These are phyloP conservation scores for Zophobas atratus DNA, from an alignment of 1,140 invertebrate species.

Conservation along the genomic window DNA sequence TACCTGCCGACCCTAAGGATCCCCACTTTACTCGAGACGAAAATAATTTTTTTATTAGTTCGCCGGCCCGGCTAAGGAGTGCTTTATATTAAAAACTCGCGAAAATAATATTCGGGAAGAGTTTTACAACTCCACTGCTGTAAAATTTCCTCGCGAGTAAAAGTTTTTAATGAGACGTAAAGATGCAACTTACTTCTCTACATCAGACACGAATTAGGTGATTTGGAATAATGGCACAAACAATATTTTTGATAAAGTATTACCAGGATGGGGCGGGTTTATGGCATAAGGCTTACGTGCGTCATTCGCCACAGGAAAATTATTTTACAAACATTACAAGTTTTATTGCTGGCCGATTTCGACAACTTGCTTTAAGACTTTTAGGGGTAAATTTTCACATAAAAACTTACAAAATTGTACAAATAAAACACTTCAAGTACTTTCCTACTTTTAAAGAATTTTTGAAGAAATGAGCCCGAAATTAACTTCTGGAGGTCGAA, in stretches of 20 bases:
- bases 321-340: no score
- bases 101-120: conserved; percentile 22
- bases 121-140: conserved; percentile 22
- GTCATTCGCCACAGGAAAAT: background rate
- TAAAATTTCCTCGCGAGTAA: conserved; percentile 15
- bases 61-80: background rate
- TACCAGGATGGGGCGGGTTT: no score
- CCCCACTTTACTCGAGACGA: background rate
- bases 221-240: conserved; percentile 5
- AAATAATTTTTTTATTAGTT: conserved; percentile 26
- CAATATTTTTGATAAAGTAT: background rate
- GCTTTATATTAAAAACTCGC: conserved; percentile 37
- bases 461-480: no score
- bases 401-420: no score
- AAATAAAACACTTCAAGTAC: no score
- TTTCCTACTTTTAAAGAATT: no score
- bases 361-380: no score
- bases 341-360: no score
- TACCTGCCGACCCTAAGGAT: background rate
- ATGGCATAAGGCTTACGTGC: no score
- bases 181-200: background rate
- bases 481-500: no score
- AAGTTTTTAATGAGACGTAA: conserved; percentile 38
- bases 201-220: background rate
- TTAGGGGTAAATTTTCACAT: no score